Evolutionary conservation across 2,797 vertebrate genomes (phyloP).

Genomic region (Acanthopagrus latus): DNA sequence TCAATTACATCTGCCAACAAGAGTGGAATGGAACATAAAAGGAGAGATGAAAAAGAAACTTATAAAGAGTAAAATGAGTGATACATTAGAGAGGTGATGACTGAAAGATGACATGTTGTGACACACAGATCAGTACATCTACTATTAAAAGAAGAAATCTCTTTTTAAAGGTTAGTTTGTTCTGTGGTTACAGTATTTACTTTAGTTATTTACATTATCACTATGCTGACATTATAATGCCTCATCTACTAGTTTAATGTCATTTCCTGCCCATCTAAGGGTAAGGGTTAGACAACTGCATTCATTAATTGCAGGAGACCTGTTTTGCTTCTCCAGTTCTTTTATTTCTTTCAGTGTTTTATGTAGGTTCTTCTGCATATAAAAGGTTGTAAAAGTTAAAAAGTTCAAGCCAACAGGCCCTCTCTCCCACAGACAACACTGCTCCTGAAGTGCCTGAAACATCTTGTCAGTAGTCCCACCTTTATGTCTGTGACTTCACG

Average conservation of each 20-base stretch:
- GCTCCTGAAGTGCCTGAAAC: no score
- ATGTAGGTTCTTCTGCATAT: no score
- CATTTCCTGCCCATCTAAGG: background rate
- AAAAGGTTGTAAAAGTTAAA: no score
- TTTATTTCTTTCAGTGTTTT: no score
- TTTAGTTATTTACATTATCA: background rate
- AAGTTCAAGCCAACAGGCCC: no score
- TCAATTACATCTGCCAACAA: slow-evolving; percentile 29
- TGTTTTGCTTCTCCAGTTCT: no score
- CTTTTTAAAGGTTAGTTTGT: background rate
- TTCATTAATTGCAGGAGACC: no score
- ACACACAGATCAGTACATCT: background rate
- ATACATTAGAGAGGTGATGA: slow-evolving; percentile 12
- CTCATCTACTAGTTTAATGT: slow-evolving; percentile 3
- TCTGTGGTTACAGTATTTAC: background rate
- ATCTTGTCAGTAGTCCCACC: no score
- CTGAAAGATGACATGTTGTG: slow-evolving; percentile 3
- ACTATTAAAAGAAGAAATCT: background rate
- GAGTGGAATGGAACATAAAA: slow-evolving; percentile 8
- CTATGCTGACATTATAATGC: background rate
- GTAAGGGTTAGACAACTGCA: no score
- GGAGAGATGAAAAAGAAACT: background rate
- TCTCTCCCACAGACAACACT: no score
- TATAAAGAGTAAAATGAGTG: slow-evolving; percentile 19
- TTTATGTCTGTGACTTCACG: no score